These are phyloP conservation scores for Numenius phaeopus DNA, from an alignment of 2,797 vertebrate species.

Conservation along the genomic window DNA sequence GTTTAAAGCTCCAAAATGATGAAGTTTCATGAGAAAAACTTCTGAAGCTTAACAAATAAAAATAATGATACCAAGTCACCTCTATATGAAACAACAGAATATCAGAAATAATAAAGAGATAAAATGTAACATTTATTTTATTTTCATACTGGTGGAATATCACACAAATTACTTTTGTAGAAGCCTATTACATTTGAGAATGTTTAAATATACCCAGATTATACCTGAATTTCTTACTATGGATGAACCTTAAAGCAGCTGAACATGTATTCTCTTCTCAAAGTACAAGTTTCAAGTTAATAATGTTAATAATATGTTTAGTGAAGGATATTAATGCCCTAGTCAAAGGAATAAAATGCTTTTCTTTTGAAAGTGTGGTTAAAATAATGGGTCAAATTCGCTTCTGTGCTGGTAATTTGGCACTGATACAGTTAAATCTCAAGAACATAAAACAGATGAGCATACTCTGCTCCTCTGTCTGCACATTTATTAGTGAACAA, in stretches of 20 bases:
- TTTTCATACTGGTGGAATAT: background rate
- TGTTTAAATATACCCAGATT: background rate
- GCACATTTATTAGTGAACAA: background rate
- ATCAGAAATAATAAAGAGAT: background rate
- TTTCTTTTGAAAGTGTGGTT: background rate
- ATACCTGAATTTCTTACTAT: background rate
- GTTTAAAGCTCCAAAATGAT: slow-evolving; percentile 58
- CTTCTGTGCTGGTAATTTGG: background rate
- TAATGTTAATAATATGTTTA: background rate
- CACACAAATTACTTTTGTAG: background rate
- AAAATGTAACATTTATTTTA: background rate
- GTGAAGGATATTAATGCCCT: background rate
- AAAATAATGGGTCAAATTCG: background rate
- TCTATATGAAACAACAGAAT: background rate
- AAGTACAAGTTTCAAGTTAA: background rate
- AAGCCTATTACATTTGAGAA: background rate
- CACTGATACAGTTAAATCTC: background rate
- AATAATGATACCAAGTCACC: background rate
- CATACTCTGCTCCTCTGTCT: background rate
- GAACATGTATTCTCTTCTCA: background rate
- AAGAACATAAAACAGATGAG: background rate
- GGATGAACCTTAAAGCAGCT: background rate
- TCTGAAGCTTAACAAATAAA: background rate
- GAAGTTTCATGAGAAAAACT: slow-evolving; percentile 11
- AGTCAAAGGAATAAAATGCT: background rate